Evolutionary conservation across 1,140 invertebrate genomes (phyloP).

Genomic region (Drosophila setifemur): DNA sequence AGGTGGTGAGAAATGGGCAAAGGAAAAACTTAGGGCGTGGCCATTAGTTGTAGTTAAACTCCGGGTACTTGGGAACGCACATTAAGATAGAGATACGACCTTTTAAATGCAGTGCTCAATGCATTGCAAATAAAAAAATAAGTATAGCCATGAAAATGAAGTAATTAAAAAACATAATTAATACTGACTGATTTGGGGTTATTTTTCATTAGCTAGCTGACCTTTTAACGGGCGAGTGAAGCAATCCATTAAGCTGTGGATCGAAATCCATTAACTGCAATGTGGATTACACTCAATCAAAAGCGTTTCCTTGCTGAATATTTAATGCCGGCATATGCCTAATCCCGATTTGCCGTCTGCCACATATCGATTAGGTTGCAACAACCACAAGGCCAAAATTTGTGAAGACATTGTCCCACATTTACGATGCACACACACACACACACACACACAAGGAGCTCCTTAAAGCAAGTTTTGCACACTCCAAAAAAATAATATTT

Average conservation of each 20-base stretch:
- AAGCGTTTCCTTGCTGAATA: constrained; percentile 48
- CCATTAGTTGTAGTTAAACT: not conserved
- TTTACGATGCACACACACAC: constrained; percentile 3
- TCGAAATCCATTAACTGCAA: too few species aligned
- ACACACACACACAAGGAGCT: too few species aligned
- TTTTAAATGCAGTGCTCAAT: too few species aligned
- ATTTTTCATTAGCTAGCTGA: too few species aligned
- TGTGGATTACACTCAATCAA: not conserved
- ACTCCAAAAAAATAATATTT: not conserved
- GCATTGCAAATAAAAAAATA: too few species aligned
- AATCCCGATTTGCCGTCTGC: constrained; percentile 20
- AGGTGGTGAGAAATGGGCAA: not conserved
- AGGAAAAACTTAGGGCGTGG: constrained; percentile 11
- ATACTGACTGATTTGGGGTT: too few species aligned
- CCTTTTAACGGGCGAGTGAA: too few species aligned
- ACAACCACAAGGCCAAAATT: constrained; percentile 12
- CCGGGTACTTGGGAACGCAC: not conserved
- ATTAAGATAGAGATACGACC: not conserved
- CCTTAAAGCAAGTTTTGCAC: too few species aligned
- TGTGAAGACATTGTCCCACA: constrained; percentile 22
- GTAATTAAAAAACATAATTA: too few species aligned
- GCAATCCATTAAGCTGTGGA: too few species aligned
- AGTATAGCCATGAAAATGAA: too few species aligned
- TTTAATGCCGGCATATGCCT: constrained; percentile 29
- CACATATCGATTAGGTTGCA: constrained; percentile 43